Evolutionary conservation across 2,797 vertebrate species (phyloP).

Genomic region (Salmo trutta): DNA sequence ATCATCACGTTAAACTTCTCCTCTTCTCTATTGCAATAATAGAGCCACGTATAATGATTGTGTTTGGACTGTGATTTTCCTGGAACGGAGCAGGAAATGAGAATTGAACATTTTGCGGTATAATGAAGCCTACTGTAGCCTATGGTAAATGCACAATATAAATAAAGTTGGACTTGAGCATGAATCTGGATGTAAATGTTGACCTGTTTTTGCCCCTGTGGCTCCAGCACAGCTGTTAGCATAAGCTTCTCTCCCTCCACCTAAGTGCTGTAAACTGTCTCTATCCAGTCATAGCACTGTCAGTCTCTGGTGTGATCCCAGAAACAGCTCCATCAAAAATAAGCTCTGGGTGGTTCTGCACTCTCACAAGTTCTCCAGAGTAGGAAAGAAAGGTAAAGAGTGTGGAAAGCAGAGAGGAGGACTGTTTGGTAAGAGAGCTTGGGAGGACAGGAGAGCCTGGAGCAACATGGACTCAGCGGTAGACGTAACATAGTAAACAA

Average conservation of each 20-base stretch:
- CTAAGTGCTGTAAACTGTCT: no score
- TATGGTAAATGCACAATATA: no score
- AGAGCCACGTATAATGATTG: constrained; percentile 40
- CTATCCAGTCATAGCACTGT: no score
- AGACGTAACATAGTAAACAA: no score
- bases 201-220: not conserved
- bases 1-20: not conserved
- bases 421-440: not conserved
- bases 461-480: no score
- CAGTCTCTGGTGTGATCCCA: no score
- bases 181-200: not conserved
- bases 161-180: no score
- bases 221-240: not conserved
- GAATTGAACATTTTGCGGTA: no score
- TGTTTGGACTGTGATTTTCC: constrained; percentile 55
- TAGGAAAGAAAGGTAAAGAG: not conserved
- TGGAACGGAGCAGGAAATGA: constrained; percentile 31
- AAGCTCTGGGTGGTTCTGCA: no score
- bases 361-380: not conserved
- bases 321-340: no score
- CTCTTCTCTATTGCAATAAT: constrained; percentile 3
- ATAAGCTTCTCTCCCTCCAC: not conserved
- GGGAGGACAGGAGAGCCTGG: not conserved
- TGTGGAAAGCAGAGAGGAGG: not conserved
- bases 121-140: no score